Percentiles rank a stretch among this genome's conserved stretches.
phyloP scores from a whole-genome alignment of 2,797 vertebrate species.

The Lutjanus campechanus region DNA sequence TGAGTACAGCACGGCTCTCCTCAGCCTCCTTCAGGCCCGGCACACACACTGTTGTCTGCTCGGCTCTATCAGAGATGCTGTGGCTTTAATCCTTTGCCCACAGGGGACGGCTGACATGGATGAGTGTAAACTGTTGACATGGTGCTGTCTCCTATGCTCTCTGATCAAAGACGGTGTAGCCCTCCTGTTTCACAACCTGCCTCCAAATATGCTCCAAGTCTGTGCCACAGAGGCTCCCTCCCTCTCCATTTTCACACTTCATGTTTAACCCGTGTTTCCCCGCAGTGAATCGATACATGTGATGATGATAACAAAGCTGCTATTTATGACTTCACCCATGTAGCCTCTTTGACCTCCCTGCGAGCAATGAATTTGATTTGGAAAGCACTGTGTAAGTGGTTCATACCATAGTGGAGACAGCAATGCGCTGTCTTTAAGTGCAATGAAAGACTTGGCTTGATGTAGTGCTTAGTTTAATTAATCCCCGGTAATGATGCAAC shows the following conservation, averaged over 20 bases:
- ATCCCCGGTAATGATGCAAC: constrained; percentile 89
- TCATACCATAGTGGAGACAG: constrained; percentile 31
- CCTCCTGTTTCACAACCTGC: constrained; percentile 83
- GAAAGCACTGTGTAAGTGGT: constrained; percentile 37
- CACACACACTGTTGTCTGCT: constrained; percentile 72
- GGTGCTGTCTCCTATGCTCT: constrained; percentile 84
- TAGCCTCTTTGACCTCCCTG: constrained; percentile 52
- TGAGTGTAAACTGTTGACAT: constrained; percentile 87
- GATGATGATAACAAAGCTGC: constrained; percentile 53
- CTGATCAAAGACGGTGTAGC: constrained; percentile 82
- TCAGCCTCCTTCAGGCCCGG: constrained; percentile 64
- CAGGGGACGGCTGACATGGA: constrained; percentile 83
- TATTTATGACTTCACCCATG: constrained; percentile 52
- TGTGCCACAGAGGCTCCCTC: constrained; percentile 54
- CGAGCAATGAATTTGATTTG: constrained; percentile 55
- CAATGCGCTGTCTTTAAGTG: constrained; percentile 59
- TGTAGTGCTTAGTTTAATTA: constrained; percentile 86
- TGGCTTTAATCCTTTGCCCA: constrained; percentile 85
- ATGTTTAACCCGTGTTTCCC: constrained; percentile 50
- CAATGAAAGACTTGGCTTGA: constrained; percentile 76
- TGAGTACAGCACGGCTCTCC: constrained; percentile 41
- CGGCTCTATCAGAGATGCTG: constrained; percentile 75
- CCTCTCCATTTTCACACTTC: constrained; percentile 52
- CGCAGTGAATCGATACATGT: constrained; percentile 42
- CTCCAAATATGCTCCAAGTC: constrained; percentile 77